phyloP scores from a whole-genome alignment of 2,797 vertebrate species.

The Trematomus bernacchii region DNA sequence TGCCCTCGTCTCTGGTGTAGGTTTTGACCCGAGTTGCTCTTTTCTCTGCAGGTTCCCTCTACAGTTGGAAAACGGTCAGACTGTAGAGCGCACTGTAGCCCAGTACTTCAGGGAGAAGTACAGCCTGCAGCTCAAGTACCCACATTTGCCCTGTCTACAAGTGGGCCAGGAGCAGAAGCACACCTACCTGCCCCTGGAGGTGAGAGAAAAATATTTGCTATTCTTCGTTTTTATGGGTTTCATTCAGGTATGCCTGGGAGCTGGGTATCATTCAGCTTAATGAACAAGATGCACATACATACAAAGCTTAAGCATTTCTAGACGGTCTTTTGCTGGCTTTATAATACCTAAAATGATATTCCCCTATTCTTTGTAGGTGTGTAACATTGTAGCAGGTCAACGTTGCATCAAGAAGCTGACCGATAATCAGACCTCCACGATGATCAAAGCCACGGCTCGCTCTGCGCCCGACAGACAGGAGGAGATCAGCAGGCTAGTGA shows the following conservation, averaged over 20 bases:
- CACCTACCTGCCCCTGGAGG: slow-evolving; percentile 99
- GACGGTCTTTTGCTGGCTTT: not conserved
- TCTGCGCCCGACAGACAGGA: slow-evolving; percentile 98
- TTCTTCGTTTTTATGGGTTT: not conserved
- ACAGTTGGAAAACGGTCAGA: slow-evolving; percentile 98
- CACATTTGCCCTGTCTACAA: slow-evolving; percentile 98
- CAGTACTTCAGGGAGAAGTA: slow-evolving; percentile 99
- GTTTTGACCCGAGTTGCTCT: slow-evolving; percentile 7
- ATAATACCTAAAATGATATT: slow-evolving; percentile 1
- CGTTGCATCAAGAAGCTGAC: slow-evolving; percentile 99
- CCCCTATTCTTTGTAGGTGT: slow-evolving; percentile 86
- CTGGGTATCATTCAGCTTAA: not conserved
- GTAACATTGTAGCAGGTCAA: slow-evolving; percentile 98
- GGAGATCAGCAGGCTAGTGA: slow-evolving; percentile 98
- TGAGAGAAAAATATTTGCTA: slow-evolving; percentile 74
- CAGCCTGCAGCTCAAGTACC: slow-evolving; percentile 98
- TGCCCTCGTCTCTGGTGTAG: not conserved
- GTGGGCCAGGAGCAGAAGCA: slow-evolving; percentile 99
- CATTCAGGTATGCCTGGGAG: not conserved
- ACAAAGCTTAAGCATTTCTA: not conserved
- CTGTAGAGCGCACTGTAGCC: slow-evolving; percentile 98
- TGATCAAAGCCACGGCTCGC: slow-evolving; percentile 99
- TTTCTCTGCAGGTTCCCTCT: slow-evolving; percentile 91
- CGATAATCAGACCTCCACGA: slow-evolving; percentile 99
- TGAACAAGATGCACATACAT: not conserved